A percentile compares a stretch with the other conserved stretches of the same genome.
phyloP scores from a whole-genome alignment of 2,888 invertebrate species.

The Listrodromus nycthemerus region DNA sequence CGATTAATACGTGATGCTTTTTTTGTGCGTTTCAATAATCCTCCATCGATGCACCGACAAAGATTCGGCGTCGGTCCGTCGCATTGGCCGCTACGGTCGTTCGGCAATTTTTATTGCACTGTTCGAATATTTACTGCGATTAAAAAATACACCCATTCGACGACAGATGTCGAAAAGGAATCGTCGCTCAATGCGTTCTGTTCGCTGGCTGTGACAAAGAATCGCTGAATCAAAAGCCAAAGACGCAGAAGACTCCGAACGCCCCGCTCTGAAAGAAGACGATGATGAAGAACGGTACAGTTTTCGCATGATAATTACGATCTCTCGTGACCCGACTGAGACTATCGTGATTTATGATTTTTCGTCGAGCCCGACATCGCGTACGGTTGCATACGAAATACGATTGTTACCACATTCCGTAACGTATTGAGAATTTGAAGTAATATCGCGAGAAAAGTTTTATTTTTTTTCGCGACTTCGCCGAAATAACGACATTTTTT shows the following conservation, averaged over 20 bases:
- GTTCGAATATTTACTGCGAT: neutral
- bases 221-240: neutral
- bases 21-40: constrained; percentile 11
- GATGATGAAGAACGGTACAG: constrained; percentile 21
- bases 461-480: no score
- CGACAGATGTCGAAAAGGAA: neutral
- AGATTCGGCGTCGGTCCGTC: neutral
- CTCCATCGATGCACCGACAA: constrained; percentile 6
- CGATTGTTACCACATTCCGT: no score
- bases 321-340: constrained; percentile 35
- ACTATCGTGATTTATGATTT: constrained; percentile 47
- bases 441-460: no score
- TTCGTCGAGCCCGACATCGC: constrained; percentile 34
- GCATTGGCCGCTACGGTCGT: neutral
- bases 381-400: neutral
- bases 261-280: neutral
- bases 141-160: neutral
- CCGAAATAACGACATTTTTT: no score
- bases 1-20: constrained; percentile 29
- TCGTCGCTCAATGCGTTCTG: neutral
- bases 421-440: no score
- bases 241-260: constrained; percentile 2
- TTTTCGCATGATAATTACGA: constrained; percentile 53
- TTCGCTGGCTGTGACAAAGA: neutral
- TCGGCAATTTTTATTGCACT: neutral